Percentiles rank a stretch among this genome's conserved stretches.
phyloP scores from a whole-genome alignment of 2,888 invertebrate genomes.

The Apeira syringaria region DNA sequence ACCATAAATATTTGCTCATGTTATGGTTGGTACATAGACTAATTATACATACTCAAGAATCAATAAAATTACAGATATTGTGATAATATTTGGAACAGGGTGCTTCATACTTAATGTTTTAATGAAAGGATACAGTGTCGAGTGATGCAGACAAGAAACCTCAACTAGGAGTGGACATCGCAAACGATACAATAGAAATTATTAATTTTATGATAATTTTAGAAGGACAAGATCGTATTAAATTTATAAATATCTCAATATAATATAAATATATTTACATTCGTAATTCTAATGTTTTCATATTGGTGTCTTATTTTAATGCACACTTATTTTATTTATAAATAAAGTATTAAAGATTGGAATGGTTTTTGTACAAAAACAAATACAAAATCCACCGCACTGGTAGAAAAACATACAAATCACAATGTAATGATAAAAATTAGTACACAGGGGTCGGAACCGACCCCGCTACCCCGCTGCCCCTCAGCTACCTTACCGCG shows the following conservation, averaged over 20 bases:
- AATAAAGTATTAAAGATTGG: constrained; percentile 77
- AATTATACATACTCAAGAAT: constrained; percentile 9
- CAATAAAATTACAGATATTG: constrained; percentile 24
- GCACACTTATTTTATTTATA: constrained; percentile 74
- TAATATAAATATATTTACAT: constrained; percentile 82
- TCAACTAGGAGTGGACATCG: constrained; percentile 56
- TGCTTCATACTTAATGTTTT: constrained; percentile 21
- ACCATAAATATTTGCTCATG: neutral
- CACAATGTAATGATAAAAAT: constrained; percentile 64
- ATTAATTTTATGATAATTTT: constrained; percentile 65
- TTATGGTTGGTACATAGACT: constrained; percentile 9
- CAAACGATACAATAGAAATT: constrained; percentile 66
- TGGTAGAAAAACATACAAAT: constrained; percentile 71
- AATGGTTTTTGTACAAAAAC: constrained; percentile 82
- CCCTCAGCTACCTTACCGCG: constrained; percentile 49
- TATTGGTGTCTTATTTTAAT: constrained; percentile 83
- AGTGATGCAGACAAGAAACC: constrained; percentile 56
- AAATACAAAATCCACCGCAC: constrained; percentile 71
- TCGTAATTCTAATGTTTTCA: constrained; percentile 69
- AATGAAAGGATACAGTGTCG: constrained; percentile 30
- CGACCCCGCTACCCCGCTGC: constrained; percentile 34
- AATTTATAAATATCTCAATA: constrained; percentile 82
- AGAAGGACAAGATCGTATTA: constrained; percentile 81
- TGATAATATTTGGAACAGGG: constrained; percentile 21
- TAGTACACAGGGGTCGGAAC: constrained; percentile 41